phyloP scores from a whole-genome alignment of 2,113 vertebrate genomes.

The Strigops habroptila region DNA sequence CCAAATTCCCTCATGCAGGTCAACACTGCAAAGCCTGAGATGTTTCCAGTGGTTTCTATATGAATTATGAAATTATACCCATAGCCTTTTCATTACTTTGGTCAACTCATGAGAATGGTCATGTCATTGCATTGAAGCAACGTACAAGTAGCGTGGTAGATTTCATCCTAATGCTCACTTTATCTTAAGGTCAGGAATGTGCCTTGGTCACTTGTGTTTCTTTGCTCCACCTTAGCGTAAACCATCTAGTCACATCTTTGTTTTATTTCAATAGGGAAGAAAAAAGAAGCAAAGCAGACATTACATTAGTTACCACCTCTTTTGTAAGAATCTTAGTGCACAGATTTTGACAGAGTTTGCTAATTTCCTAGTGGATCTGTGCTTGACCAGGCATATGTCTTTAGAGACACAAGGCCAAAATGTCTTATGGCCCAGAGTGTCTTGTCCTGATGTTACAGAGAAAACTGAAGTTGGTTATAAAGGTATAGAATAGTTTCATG shows the following conservation, averaged over 20 bases:
- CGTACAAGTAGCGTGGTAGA: background rate
- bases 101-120: background rate
- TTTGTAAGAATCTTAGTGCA: background rate
- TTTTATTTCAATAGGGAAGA: background rate
- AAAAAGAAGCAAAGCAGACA: background rate
- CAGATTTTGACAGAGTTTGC: background rate
- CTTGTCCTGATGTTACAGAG: background rate
- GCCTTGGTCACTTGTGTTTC: fast-evolving
- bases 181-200: background rate
- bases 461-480: background rate
- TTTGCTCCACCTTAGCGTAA: background rate
- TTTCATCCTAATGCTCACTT: background rate
- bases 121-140: background rate
- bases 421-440: background rate
- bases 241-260: background rate
- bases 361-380: background rate
- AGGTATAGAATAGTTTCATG: background rate
- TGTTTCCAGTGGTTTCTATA: background rate
- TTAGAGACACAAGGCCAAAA: background rate
- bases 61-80: background rate
- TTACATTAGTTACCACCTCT: background rate
- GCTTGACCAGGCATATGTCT: background rate
- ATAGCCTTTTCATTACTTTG: background rate
- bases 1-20: background rate
- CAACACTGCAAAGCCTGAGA: background rate